Conservation (phyloP, 2,113 vertebrate genomes). For the Labrus mixtus region DNA sequence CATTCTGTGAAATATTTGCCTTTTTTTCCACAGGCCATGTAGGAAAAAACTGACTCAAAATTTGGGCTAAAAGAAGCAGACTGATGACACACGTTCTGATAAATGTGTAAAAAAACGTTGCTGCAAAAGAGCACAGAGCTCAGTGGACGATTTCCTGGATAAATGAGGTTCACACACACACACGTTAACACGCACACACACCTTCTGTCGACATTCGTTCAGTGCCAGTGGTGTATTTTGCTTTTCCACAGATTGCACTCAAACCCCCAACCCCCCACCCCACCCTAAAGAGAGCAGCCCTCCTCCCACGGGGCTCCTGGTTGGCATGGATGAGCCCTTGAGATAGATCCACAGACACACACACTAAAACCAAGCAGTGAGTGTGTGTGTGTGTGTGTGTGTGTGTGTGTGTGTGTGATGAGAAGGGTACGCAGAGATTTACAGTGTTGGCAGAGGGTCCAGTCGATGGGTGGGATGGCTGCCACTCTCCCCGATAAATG, state of each 20-base stretch:
- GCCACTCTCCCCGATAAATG: conserved; percentile 54
- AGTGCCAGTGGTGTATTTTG: conserved; percentile 63
- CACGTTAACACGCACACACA: conserved; percentile 29
- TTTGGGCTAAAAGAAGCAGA: not conserved
- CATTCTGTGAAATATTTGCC: not conserved
- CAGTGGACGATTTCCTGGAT: conserved; percentile 4
- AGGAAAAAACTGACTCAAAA: not conserved
- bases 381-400: not conserved
- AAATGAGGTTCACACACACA: conserved; percentile 28
- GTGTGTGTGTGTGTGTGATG: conserved; percentile 26
- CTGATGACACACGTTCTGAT: conserved; percentile 1
- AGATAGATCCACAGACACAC: conserved; percentile 42
- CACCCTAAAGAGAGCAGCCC: conserved; percentile 62
- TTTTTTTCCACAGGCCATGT: too few species aligned
- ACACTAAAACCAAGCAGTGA: not conserved
- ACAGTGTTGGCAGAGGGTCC: conserved; percentile 57
- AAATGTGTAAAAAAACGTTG: conserved; percentile 1
- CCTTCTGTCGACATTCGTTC: conserved; percentile 63
- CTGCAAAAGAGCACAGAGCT: conserved; percentile 21
- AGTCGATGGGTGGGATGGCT: conserved; percentile 56
- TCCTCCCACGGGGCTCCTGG: conserved; percentile 57
- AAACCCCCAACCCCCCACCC: not conserved
- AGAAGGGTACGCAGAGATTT: conserved; percentile 60
- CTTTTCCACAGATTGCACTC: conserved; percentile 56
- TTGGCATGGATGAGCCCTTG: conserved; percentile 54